Conservation (phyloP, 2,113 vertebrate genomes). For the Daubentonia madagascariensis region DNA sequence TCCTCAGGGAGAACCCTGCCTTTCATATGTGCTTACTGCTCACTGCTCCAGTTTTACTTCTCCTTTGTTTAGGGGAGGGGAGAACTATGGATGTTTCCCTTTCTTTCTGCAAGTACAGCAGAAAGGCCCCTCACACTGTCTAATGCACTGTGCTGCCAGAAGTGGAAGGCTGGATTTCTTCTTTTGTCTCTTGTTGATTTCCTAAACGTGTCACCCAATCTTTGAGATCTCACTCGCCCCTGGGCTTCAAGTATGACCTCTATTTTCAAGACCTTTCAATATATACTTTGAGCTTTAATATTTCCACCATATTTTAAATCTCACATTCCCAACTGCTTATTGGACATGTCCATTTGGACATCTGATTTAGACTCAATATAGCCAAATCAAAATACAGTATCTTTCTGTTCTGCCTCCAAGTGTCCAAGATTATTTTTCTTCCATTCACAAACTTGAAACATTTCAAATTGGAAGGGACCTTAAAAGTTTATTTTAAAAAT, state of each 20-base stretch:
- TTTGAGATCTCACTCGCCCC: background rate
- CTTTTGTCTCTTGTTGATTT: background rate
- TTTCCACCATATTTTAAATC: background rate
- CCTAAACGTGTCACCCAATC: background rate
- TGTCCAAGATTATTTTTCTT: background rate
- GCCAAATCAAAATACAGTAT: background rate
- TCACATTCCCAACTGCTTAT: background rate
- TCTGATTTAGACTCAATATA: background rate
- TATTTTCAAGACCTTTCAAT: background rate
- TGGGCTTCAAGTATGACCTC: background rate
- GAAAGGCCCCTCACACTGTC: background rate
- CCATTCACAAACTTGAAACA: background rate
- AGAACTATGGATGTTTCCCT: background rate
- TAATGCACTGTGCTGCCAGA: background rate
- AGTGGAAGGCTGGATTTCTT: background rate
- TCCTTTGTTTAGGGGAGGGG: background rate
- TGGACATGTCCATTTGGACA: background rate
- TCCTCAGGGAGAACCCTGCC: background rate
- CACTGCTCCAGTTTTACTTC: background rate
- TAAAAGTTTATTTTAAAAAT: constrained; percentile 1
- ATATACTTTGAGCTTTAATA: background rate
- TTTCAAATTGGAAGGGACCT: background rate
- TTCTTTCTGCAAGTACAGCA: background rate
- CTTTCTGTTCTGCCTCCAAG: background rate
- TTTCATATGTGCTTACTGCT: background rate